Conservation (phyloP, 1,140 invertebrate species). For the Elysia chlorotica region DNA sequence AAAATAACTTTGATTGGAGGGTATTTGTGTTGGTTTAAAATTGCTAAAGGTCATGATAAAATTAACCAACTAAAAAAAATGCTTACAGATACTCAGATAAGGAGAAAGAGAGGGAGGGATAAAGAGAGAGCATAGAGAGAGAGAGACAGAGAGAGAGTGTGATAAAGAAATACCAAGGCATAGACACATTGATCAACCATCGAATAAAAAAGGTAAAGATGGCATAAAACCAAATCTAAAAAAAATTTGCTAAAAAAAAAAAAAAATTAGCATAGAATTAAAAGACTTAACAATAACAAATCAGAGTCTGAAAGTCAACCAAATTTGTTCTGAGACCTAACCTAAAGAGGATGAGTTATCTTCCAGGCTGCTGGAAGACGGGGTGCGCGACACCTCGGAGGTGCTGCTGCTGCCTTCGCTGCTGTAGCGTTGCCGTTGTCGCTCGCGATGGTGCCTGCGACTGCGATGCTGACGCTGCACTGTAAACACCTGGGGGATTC, state of each 20-base stretch:
- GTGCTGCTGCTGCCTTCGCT: conserved; percentile 15
- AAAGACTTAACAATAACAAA: not conserved
- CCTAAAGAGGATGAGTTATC: conserved; percentile 20
- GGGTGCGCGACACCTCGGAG: conserved; percentile 11
- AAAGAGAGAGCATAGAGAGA: too few relatives aligned
- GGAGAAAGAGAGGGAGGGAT: too few relatives aligned
- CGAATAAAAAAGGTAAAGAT: not conserved
- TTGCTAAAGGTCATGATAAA: too few relatives aligned
- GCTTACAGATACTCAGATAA: too few relatives aligned
- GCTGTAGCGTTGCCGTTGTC: conserved; percentile 10
- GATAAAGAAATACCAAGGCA: too few relatives aligned
- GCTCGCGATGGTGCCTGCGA: not conserved
- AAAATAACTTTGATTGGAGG: not conserved
- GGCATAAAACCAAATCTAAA: not conserved
- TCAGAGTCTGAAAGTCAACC: not conserved
- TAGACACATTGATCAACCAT: not conserved
- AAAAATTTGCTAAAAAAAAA: not conserved
- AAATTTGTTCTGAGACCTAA: not conserved
- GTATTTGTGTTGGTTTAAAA: not conserved
- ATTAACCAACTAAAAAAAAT: too few relatives aligned
- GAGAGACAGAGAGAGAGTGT: too few relatives aligned
- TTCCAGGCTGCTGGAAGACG: conserved; percentile 19
- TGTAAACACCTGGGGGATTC: conserved; percentile 9
- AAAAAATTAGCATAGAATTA: not conserved
- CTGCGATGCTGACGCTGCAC: not conserved